phyloP scores from a whole-genome alignment of 1,140 invertebrate genomes.

The Drosophila bocqueti region DNA sequence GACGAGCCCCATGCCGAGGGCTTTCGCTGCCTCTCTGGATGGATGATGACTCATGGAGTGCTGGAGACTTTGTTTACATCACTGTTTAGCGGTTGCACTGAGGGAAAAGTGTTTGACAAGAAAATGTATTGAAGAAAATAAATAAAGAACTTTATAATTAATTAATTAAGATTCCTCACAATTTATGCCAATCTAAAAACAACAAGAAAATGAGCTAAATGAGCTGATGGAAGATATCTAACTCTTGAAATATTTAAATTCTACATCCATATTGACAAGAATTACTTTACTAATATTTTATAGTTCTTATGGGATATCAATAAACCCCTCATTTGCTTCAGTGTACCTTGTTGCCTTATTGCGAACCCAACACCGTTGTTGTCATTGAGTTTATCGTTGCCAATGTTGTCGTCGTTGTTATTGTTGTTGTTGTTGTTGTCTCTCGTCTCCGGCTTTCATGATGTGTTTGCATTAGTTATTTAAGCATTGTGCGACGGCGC shows the following conservation, averaged over 20 bases:
- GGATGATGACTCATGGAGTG: constrained; percentile 40
- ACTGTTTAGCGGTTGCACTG: constrained; percentile 38
- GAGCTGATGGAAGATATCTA: too few relatives aligned
- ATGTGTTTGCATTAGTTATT: constrained; percentile 79
- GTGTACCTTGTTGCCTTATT: constrained; percentile 31
- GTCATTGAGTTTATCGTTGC: constrained; percentile 41
- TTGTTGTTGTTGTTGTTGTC: constrained; percentile 12
- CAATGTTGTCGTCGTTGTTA: constrained; percentile 43
- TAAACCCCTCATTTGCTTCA: neutral
- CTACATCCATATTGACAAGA: neutral
- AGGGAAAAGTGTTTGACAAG: neutral
- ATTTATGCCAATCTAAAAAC: neutral
- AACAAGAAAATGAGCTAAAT: neutral
- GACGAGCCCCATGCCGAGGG: constrained; percentile 45
- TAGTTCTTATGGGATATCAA: neutral
- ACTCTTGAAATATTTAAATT: neutral
- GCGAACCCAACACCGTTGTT: constrained; percentile 72
- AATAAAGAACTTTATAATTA: too few relatives aligned
- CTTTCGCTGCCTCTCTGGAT: constrained; percentile 55
- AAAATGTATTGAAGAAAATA: neutral
- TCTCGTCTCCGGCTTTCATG: constrained; percentile 38
- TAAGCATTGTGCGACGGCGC: constrained; percentile 68
- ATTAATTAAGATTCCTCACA: neutral
- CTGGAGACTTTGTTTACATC: constrained; percentile 67
- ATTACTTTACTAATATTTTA: too few relatives aligned